phyloP scores from a whole-genome alignment of 2,113 vertebrate genomes.

The Nymphicus hollandicus region DNA sequence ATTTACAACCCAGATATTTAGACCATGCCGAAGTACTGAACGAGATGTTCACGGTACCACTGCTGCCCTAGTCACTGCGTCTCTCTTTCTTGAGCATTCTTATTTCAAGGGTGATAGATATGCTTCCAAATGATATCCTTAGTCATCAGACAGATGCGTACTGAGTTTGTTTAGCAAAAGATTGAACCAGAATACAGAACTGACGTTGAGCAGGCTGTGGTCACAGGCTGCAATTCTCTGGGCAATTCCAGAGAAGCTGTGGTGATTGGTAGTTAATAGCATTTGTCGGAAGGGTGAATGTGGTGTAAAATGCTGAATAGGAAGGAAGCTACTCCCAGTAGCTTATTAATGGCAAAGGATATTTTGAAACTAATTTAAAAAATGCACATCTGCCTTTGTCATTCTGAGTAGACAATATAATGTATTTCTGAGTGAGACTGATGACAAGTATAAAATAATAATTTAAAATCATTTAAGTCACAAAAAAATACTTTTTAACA shows the following conservation, averaged over 20 bases:
- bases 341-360: background rate
- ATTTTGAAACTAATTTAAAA: background rate
- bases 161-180: background rate
- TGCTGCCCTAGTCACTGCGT: background rate
- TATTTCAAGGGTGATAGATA: background rate
- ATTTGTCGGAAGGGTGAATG: background rate
- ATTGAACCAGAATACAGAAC: background rate
- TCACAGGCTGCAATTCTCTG: background rate
- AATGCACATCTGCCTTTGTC: background rate
- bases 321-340: background rate
- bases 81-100: background rate
- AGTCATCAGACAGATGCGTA: background rate
- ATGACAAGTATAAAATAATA: background rate
- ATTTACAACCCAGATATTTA: background rate
- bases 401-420: background rate
- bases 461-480: background rate
- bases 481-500: background rate
- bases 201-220: background rate
- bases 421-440: background rate
- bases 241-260: background rate
- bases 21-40: rapidly evolving
- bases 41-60: background rate
- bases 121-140: background rate
- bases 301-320: background rate
- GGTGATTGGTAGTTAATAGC: background rate